Base-by-base conservation (phyloP, 2,797 vertebrate genomes). In the Parambassis ranga region DNA sequence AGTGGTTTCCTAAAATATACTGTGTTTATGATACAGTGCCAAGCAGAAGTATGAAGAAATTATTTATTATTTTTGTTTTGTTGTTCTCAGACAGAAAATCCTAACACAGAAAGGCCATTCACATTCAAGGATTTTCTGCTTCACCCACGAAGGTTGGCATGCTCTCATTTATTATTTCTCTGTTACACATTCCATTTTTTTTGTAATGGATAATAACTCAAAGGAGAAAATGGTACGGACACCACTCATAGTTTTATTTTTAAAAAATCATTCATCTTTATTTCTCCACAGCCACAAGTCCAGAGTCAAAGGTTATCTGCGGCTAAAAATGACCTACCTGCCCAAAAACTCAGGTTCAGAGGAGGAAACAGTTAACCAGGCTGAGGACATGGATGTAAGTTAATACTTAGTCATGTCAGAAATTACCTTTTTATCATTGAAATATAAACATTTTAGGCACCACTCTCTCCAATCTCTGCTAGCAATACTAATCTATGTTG, bases 61-160 rank as follows among this genome's bases (percentile, higher is more conserved):
- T 20, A 67, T 63, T 64, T 75, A 4, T 10, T 52, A 66, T 62
- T 46, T 26, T 50, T 49, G 9, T 58, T 71, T 72, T 62, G 2
- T 65, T 63, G n/a, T 65, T 92, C 93, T 77, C 92, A 98, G 97
- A 98, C 95, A 86, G 97, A 99, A 94, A 95, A 96, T 89, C 95
- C 95, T 78, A 93, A 91, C 77, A 87, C 92, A 81, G 95, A 97
- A 89, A 95, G 96, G 85, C 97, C 96, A 57, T 98, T 96, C 85
- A 96, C 96, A 8, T 98, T 97, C 91, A 98, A 96, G 91, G 96
- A 99, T 91, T 99, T 98, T 89, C 91, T 98, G 82, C 95, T 99
- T 92, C 97, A 98, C 75, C 97, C 97, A 33, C 94, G 96, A 92
- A 99, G 96, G 96, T 98, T 76, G 78, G 93, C 92, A 60, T 83